Evolutionary conservation across 2,797 vertebrate genomes (phyloP).

Genomic region (Odontamblyopus lacepedii): DNA sequence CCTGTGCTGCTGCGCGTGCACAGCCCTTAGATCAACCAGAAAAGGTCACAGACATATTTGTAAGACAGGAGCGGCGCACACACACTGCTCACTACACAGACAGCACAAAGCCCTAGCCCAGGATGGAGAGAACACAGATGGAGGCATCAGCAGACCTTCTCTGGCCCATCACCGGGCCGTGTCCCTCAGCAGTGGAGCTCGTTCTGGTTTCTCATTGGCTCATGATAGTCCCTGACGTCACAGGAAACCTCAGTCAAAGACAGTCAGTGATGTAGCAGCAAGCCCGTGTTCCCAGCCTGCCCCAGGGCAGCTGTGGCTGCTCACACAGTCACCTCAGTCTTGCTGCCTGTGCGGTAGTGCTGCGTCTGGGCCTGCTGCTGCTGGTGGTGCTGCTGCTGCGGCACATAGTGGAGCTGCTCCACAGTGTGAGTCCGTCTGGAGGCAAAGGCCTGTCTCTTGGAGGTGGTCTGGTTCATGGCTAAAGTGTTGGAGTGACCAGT

Average conservation of each 20-base stretch:
- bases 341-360: conserved; percentile 97
- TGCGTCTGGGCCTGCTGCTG: conserved; percentile 84
- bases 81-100: conserved; percentile 51
- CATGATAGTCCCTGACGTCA: conserved; percentile 26
- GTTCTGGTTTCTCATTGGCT: not conserved
- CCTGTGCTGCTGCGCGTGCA: conserved; percentile 69
- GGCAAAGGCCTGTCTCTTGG: conserved; percentile 96
- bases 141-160: conserved; percentile 64
- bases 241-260: conserved; percentile 54
- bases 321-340: conserved; percentile 99
- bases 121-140: conserved; percentile 53
- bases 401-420: conserved; percentile 96
- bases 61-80: conserved; percentile 51
- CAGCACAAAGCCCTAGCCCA: conserved; percentile 31
- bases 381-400: conserved; percentile 81
- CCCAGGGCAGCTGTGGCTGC: not conserved
- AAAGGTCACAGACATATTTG: conserved; percentile 66
- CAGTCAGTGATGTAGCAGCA: conserved; percentile 45
- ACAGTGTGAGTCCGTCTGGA: conserved; percentile 96
- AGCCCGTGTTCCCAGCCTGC: conserved; percentile 29
- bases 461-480: conserved; percentile 89
- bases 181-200: not conserved
- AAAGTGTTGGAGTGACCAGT: conserved; percentile 85
- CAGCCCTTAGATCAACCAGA: conserved; percentile 79
- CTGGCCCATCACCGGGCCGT: conserved; percentile 65